These are phyloP conservation scores for Ictalurus punctatus DNA, from an alignment of 2,113 vertebrate species.

Conservation along the genomic window DNA sequence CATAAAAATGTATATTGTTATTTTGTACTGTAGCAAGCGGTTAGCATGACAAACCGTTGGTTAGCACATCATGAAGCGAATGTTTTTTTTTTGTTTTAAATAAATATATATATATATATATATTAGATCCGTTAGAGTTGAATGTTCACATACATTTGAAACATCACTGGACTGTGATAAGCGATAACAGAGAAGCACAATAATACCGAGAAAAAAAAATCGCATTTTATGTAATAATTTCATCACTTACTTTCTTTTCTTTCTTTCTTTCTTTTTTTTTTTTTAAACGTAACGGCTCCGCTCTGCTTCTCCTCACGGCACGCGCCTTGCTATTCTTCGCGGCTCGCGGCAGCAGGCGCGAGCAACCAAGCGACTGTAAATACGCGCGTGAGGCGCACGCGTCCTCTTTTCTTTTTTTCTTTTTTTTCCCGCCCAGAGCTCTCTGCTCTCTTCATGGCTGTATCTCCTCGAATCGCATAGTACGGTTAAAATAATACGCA, in stretches of 20 bases:
- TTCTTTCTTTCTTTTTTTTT: neutral
- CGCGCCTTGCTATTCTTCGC: constrained; percentile 27
- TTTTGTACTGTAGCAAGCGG: neutral
- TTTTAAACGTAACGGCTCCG: constrained; percentile 16
- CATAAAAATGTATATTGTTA: neutral
- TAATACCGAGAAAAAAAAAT: neutral
- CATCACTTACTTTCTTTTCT: constrained; percentile 43
- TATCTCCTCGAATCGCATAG: neutral
- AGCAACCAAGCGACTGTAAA: constrained; percentile 15
- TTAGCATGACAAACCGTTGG: constrained; percentile 15
- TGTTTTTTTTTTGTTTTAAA: no score
- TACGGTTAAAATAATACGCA: neutral
- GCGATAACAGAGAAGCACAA: neutral
- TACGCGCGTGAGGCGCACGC: constrained; percentile 41
- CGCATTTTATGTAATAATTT: neutral
- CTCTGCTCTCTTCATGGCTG: neutral
- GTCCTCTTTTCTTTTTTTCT: constrained; percentile 46
- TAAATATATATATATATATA: neutral
- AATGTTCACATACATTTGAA: neutral
- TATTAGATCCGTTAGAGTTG: neutral
- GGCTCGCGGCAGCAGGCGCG: constrained; percentile 27
- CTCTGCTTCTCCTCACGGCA: constrained; percentile 41
- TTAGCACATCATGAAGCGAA: neutral
- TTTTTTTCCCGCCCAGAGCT: constrained; percentile 22
- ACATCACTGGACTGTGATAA: neutral